Base-by-base conservation (phyloP, 2,888 invertebrate genomes). In the Drosophila siamana region DNA sequence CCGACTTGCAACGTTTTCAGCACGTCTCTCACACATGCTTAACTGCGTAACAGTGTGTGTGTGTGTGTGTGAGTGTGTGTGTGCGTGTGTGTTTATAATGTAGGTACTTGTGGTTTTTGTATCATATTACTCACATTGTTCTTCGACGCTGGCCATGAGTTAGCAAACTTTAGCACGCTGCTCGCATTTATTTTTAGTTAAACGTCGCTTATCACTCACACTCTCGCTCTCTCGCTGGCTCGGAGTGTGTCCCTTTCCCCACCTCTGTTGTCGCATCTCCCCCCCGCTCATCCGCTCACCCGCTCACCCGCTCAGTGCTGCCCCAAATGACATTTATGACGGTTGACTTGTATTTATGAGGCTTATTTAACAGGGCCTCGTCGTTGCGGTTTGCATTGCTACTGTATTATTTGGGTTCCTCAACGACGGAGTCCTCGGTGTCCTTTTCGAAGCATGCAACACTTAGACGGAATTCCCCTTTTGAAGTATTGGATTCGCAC, bases 341-440 rank as follows among this genome's bases (percentile, higher is more conserved):
- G 74, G 62, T 70, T 72, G 74, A 86, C 69, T 86, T 72, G 68
- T 74, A 74, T 74, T 79, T 78, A 83, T 86, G 74, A 65, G 60
- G 51, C 71, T 68, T 72, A 69, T 68, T 75, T 51, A 48, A 66
- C 66, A 69, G 62, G 66, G 62, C 44, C 55, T 60, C 46, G 40
- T 13, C 46, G 41, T 13, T 57, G 41, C 48, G 41, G 13, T 30
- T 30, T n/a, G 13, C 60, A 61, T 28, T 15, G 40, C 28, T 46
- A 41, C 54, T 0, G 36, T 48, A 44, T 28, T 9, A 28, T 16
- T 33, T 50, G 43, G 9, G 11, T 28, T 13, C n/a, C 15, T 6
- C 1, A 2, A 33, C 4, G n/a, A 2, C 4, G 7, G 44, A 46
- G 44, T 54, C n/a, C 9, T 19, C 7, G 7, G 19, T n/a, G 28